Percentiles rank a stretch among this genome's conserved stretches.
Conservation (phyloP, 2,888 invertebrate genomes). For the Uropetala carovei region DNA sequence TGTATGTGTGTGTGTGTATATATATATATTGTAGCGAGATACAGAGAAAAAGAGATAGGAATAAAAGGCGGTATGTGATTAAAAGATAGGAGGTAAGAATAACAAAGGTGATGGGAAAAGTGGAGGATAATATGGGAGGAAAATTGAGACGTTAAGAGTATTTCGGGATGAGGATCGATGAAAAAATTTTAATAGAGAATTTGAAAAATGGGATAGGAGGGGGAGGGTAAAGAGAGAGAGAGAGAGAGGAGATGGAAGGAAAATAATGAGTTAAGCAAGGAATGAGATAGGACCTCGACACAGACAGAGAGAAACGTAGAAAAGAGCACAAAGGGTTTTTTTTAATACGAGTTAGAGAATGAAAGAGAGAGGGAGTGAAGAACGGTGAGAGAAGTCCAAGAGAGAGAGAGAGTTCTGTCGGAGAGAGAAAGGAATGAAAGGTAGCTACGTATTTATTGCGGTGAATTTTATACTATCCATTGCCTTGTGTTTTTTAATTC, state of each 20-base stretch:
- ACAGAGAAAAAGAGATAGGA: not conserved
- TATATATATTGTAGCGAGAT: not conserved
- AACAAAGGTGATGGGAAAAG: not conserved
- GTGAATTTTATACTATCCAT: not conserved
- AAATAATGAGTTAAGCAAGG: not conserved
- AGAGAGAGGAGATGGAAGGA: not conserved
- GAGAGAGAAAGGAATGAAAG: not conserved
- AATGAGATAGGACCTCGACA: not conserved
- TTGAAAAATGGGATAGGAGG: not conserved
- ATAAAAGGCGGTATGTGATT: not conserved
- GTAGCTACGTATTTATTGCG: not conserved
- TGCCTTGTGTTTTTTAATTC: no score
- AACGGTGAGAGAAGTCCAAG: not conserved
- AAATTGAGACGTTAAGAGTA: not conserved
- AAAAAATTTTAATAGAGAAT: not conserved
- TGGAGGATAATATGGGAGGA: not conserved
- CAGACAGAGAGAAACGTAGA: not conserved
- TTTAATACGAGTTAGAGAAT: not conserved
- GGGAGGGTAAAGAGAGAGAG: not conserved
- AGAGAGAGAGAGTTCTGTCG: not conserved
- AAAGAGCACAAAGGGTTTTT: not conserved
- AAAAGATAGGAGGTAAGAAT: not conserved
- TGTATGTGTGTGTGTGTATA: no score
- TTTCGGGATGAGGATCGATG: not conserved
- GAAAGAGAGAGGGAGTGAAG: not conserved